Conservation (phyloP, 2,888 invertebrate genomes). For the Machimus rusticus region DNA sequence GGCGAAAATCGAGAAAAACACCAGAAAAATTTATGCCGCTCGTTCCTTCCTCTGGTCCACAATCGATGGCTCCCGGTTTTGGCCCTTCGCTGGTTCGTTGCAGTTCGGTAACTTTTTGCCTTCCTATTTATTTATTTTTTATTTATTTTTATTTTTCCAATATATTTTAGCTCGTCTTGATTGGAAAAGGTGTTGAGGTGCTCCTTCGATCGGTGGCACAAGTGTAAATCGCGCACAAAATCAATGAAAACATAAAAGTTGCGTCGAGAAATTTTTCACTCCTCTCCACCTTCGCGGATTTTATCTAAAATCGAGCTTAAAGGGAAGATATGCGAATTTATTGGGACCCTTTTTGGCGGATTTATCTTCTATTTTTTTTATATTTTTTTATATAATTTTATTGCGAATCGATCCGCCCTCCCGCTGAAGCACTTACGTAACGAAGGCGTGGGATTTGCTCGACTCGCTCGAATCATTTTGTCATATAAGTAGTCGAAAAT, state of each 20-base stretch:
- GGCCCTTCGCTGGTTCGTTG: not conserved
- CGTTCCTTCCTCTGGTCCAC: not conserved
- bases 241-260: not conserved
- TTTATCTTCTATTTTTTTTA: not conserved
- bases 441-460: not conserved
- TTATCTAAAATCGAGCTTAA: not conserved
- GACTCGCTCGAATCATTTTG: not conserved
- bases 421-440: not conserved
- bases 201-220: not conserved
- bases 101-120: not conserved
- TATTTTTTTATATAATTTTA: too few relatives aligned
- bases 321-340: not conserved
- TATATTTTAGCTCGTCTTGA: not conserved
- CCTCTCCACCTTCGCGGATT: not conserved
- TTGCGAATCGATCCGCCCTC: not conserved
- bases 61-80: not conserved
- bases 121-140: not conserved
- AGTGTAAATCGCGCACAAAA: not conserved
- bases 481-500: not conserved
- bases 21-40: conserved; percentile 3
- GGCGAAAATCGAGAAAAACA: conserved; percentile 7
- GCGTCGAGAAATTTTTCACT: not conserved
- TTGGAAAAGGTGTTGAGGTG: not conserved
- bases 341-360: not conserved
- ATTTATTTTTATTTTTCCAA: not conserved